Evolutionary conservation across 1,140 invertebrate species (phyloP), one percentile per base, ranked within the genome.

Genomic region (Ericerus pela): DNA sequence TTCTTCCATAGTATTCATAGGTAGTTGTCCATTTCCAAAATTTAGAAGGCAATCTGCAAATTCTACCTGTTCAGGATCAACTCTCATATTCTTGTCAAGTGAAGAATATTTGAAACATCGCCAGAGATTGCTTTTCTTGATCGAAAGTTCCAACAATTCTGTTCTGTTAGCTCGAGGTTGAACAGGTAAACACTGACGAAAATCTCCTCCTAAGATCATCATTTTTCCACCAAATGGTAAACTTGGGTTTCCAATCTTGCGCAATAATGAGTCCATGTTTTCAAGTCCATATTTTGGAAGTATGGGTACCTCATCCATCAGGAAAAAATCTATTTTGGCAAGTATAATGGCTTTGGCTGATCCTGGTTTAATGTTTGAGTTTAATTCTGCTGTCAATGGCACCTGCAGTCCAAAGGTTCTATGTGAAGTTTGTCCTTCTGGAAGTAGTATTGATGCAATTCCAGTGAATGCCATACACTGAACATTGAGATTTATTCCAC

Each of bases 401-500:
- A 47, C 4, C 8, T 37, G 57, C 16, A 58, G 31, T 30, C 43
- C 33, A 57, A 68, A 67, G 24, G 59, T 56, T 24, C 55, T 54
- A 60, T 68, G 66, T 5, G 63, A 57, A 2, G 64, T 68, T 51
- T 37, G 61, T 37, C 64, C 62, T 28, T 55, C 55, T 16, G 47
- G 55, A 28, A 68, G 54, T 33, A 68, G 58, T 8, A 43, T 62
- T 16, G 64, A 61, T 22, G 65, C 65, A 24, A 68, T 66, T 11
- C 65, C 66, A 20, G 63, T 67, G 43, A 51, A 67, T n/a, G 63
- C 64, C 18, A 63, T 56, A n/a, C 43, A 18, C 27, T 59, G 38
- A 51, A 52, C 55, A 37, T 16, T 43, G 0, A 38, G 20, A 51
- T 58, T 27, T 14, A 53, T 2, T 36, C 29, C 24, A 10, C 31